Evolutionary conservation across 2,797 vertebrate species (phyloP), one percentile per base, ranked within the genome.

Genomic region (Oophaga sylvatica): DNA sequence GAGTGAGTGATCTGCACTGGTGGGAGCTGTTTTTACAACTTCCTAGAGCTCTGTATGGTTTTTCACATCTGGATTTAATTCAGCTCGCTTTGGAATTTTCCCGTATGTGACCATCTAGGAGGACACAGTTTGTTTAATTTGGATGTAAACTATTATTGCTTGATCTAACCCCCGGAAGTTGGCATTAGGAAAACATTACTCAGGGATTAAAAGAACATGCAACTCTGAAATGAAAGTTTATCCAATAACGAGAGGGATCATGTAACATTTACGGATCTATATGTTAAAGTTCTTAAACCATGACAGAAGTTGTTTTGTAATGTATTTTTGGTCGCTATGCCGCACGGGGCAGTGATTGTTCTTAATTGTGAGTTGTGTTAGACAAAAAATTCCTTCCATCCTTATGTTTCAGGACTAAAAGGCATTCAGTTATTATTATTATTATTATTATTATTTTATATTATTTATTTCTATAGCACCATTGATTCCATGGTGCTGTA

Each of bases 61-160:
- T 90, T 90, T 87, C 89, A 93, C 94, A 96, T 96, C 95, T 96
- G 95, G 94, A 95, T 93, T 90, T 89, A 89, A 95, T 92, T 90
- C 92, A 93, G 88, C 70, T 89, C 90, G 92, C 93, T 92, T 91
- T 92, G 92, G 93, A 95, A 95, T 95, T 94, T 92, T 91, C 89
- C 62, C 67, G 60, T 16, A 59, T 60, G 56, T 87, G 85, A 70
- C 92, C 89, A 85, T 35, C 48, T 80, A 35, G 41, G 89, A 92
- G 90, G 92, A 90, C 85, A 91, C 92, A 60, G 0, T 91, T 91
- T 91, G 88, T 90, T 91, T 82, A 88, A 89, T 68, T 81, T 88
- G 67, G 70, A 88, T 81, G 48, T 83, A 82, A 83, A 78, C 60
- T 82, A 20, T 77, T 83, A 87, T 60, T 76, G 53, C 60, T 48